Base-by-base conservation (phyloP, 2,888 invertebrate species). In the Diaphora mendica region DNA sequence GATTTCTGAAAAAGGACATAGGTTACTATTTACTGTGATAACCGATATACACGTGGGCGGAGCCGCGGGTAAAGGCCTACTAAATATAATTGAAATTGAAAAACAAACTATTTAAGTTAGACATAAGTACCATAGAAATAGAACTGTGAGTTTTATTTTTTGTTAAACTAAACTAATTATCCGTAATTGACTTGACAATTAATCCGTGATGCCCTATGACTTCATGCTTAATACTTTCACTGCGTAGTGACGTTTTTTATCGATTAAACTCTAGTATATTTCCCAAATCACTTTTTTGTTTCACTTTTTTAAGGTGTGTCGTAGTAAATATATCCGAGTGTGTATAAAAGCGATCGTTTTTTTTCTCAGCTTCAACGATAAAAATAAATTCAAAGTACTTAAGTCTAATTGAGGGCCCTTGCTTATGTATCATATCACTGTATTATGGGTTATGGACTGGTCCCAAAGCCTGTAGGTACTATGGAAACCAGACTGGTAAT, bases 181-280 rank as follows among this genome's bases (percentile, higher is more conserved):
- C 7, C 30, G 62, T 62, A 30, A 62, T 62, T 62, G 62, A 62
- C 23, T 70, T 71, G 64, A 62, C 74, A 77, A 72, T 76, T 83
- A 75, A 67, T 72, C 35, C 72, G 78, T 67, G 69, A 70, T 71
- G 79, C 64, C 69, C 76, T 72, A 73, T 79, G 71, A 51, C 64
- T 73, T 64, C 20, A 70, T 35, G 55, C 66, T 42, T 65, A 48
- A 44, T 44, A 70, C 81, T 81, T 81, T 81, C 81, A 79, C 81
- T 74, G n/a, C 35, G 51, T 64, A 62, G 72, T 73, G 67, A 39
- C 62, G 74, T 81, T 83, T 82, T 48, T 55, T 65, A 30, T 42
- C 1, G 23, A 11, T 11, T 64, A 35, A 7, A 17, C n/a, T 65
- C 39, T 4, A 62, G 5, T 62, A 17, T 62, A 17, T 62, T 62